Base-by-base conservation (phyloP, 2,888 invertebrate genomes). In the Hetaerina titia region DNA sequence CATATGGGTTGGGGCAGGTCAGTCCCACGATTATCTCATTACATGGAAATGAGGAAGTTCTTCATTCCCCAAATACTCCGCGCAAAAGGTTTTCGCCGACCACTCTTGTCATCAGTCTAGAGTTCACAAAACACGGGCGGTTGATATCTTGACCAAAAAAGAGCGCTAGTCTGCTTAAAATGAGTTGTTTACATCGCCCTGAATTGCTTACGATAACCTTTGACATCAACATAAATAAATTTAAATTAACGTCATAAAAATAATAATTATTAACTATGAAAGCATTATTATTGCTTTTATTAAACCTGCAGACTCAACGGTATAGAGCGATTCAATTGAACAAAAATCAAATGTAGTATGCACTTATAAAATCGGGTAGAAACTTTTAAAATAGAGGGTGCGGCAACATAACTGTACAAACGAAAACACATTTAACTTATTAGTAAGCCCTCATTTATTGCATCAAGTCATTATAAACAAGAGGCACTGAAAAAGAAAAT, bases 1-100 rank as follows among this genome's bases (percentile, higher is more conserved):
- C 58, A 58, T 89, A 56, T 58, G 58, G 57, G 89, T 89, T 58
- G 58, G n/a, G 89, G 22, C n/a, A 89, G 89, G 58, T 89, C 89
- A 89, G n/a, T 89, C 31, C 17, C 22, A n/a, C 58, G 89, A 89
- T 89, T 89, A 89, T 89, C 58, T 89, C 58, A 58, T 57, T 89
- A 89, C 58, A 57, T 89, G 89, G 58, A 89, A 89, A 89, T 89
- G 89, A 89, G 89, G 89, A 58, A 89, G 89, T 89, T n/a, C 58
- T 89, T 56, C 58, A 58, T 89, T 89, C 89, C 45, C 89, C 19
- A 89, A 58, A 19, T 88, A n/a, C 58, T 89, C 8, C 57, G 7
- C 19, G 89, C 58, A n/a, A 57, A 64, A 57, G 19, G 58, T 57
- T 57, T 89, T 57, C 57, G n/a, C 31, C 81, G 31, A 13, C 81